Percentiles rank a stretch among this genome's conserved stretches.
Evolutionary conservation across 2,888 invertebrate species (phyloP).

Genomic region (Molanna angustata): DNA sequence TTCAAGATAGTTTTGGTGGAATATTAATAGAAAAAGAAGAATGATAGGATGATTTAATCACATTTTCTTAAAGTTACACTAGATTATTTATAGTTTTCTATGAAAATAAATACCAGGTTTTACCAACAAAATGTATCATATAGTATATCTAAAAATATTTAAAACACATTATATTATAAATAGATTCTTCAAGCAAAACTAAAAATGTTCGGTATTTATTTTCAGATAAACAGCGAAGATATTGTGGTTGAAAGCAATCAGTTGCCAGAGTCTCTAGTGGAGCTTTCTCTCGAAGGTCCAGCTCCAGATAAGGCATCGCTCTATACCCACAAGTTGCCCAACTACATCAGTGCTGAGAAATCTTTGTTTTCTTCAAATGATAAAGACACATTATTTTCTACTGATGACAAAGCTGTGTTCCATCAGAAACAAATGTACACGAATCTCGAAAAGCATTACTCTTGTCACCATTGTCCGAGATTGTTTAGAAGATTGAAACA

Average conservation of each 20-base stretch:
- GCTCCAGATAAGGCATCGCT: slow-evolving; percentile 45
- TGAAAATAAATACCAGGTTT: too few relatives aligned
- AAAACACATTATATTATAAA: too few relatives aligned
- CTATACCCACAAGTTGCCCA: slow-evolving; percentile 46
- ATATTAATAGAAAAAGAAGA: too few relatives aligned
- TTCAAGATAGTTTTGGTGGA: too few relatives aligned
- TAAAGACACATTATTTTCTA: slow-evolving; percentile 21
- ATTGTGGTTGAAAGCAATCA: slow-evolving; percentile 52
- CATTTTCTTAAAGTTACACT: too few relatives aligned
- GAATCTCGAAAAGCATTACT: slow-evolving; percentile 44
- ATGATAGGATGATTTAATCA: too few relatives aligned
- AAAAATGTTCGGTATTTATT: slow-evolving; percentile 5
- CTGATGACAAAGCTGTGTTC: slow-evolving; percentile 16
- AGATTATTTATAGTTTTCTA: too few relatives aligned
- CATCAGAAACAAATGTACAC: slow-evolving; percentile 40
- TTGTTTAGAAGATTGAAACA: slow-evolving; percentile 62
- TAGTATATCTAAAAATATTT: too few relatives aligned
- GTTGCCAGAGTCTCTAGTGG: slow-evolving; percentile 51
- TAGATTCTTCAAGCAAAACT: too few relatives aligned
- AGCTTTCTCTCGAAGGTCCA: slow-evolving; percentile 48
- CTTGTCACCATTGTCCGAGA: slow-evolving; percentile 51
- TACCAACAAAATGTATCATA: too few relatives aligned
- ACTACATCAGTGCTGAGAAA: slow-evolving; percentile 23
- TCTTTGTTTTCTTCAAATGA: slow-evolving; percentile 19
- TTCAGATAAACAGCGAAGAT: slow-evolving; percentile 28